A percentile compares a stretch with the other conserved stretches of the same genome.
Evolutionary conservation across 2,888 invertebrate genomes (phyloP).

Genomic region (Fissipunctia ypsillon): DNA sequence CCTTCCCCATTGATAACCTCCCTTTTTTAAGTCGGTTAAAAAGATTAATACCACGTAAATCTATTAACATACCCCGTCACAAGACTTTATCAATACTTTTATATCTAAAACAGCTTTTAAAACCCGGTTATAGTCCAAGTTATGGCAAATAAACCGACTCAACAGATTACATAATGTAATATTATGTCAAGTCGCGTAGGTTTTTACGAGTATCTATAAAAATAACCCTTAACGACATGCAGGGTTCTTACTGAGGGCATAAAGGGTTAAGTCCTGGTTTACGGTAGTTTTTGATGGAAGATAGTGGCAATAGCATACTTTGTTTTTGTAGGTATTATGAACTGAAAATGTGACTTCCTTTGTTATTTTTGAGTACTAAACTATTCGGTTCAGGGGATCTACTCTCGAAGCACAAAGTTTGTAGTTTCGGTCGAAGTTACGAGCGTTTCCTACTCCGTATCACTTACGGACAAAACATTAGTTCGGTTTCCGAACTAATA

Average conservation of each 20-base stretch:
- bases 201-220: constrained; percentile 55
- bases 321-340: background rate
- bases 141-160: constrained; percentile 15
- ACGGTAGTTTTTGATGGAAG: background rate
- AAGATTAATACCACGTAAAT: background rate
- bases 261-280: constrained; percentile 6
- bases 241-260: background rate
- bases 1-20: too few species aligned
- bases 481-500: too few species aligned
- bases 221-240: constrained; percentile 28
- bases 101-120: constrained; percentile 10
- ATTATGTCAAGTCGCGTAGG: constrained; percentile 4
- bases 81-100: constrained; percentile 27
- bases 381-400: too few species aligned
- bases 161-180: constrained; percentile 14
- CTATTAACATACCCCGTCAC: background rate
- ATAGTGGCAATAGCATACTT: background rate
- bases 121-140: constrained; percentile 27
- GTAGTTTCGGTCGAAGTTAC: too few species aligned
- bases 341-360: background rate
- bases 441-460: too few species aligned
- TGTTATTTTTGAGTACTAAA: too few species aligned
- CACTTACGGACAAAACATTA: too few species aligned
- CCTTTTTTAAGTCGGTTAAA: too few species aligned
- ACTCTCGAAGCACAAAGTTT: too few species aligned